Conservation (phyloP, 1,140 invertebrate species). For the Brachionus sp. region DNA sequence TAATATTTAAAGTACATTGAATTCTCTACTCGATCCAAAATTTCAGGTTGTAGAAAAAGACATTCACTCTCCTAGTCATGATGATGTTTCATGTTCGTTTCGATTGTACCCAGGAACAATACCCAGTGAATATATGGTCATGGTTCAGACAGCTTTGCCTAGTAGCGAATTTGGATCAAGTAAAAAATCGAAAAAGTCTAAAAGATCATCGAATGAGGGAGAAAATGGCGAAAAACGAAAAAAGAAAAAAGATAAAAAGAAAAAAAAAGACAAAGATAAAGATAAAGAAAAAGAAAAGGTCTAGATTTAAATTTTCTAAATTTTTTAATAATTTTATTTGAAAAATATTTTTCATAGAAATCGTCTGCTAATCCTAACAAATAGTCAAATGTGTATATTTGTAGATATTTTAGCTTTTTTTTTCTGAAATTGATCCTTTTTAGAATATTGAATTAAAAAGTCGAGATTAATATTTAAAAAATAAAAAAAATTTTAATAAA, state of each 20-base stretch:
- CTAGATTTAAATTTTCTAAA: not conserved
- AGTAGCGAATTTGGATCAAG: constrained; percentile 1
- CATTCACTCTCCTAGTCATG: not conserved
- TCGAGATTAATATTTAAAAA: no score
- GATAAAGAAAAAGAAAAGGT: constrained; percentile 46
- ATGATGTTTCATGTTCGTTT: not conserved
- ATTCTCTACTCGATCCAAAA: constrained; percentile 21
- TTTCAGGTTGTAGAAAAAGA: constrained; percentile 36
- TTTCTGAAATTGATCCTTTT: no score
- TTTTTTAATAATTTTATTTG: not conserved
- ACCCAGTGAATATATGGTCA: constrained; percentile 13
- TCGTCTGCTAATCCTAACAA: not conserved
- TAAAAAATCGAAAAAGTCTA: constrained; percentile 42
- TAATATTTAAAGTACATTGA: not conserved
- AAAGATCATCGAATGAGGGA: constrained; percentile 36
- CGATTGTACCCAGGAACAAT: constrained; percentile 10
- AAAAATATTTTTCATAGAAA: not conserved
- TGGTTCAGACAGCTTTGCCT: constrained; percentile 33
- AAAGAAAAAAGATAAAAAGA: constrained; percentile 45
- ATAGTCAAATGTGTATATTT: no score
- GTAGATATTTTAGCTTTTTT: no score
- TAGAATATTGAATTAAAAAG: no score
- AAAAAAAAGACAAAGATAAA: constrained; percentile 45
- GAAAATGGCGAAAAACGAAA: constrained; percentile 39
- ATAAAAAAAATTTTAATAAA: no score